These are phyloP conservation scores for Tinamus major DNA, from an alignment of 2,797 vertebrate species.

Conservation along the genomic window DNA sequence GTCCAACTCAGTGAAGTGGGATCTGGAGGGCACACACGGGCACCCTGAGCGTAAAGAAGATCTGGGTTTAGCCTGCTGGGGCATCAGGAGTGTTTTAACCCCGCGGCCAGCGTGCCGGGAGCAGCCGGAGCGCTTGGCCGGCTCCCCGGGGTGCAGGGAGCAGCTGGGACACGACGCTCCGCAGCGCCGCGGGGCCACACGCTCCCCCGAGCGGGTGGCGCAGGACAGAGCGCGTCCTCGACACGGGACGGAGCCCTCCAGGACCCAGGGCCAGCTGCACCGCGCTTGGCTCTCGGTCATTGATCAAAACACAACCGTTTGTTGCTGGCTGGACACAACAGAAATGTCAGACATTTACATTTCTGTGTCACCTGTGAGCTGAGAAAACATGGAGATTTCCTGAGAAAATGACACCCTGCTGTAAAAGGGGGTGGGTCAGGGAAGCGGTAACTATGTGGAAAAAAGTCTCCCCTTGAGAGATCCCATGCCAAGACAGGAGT, in stretches of 20 bases:
- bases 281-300: background rate
- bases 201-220: background rate
- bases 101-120: background rate
- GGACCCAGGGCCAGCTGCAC: background rate
- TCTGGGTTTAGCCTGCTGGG: background rate
- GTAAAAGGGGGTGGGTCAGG: background rate
- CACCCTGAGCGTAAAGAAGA: background rate
- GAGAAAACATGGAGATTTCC: background rate
- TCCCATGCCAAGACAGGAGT: background rate
- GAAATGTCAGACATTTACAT: too few species aligned
- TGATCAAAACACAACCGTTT: background rate
- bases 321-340: background rate
- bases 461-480: background rate
- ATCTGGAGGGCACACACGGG: fast-evolving
- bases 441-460: background rate
- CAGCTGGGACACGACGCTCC: background rate
- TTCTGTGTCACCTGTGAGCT: background rate
- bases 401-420: background rate
- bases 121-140: background rate
- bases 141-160: background rate
- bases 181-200: background rate
- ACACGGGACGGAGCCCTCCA: background rate
- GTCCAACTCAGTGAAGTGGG: background rate
- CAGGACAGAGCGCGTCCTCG: background rate
- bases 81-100: background rate